Evolutionary conservation across 2,888 invertebrate genomes (phyloP).

Genomic region (Himalopsyche kuldschensis): DNA sequence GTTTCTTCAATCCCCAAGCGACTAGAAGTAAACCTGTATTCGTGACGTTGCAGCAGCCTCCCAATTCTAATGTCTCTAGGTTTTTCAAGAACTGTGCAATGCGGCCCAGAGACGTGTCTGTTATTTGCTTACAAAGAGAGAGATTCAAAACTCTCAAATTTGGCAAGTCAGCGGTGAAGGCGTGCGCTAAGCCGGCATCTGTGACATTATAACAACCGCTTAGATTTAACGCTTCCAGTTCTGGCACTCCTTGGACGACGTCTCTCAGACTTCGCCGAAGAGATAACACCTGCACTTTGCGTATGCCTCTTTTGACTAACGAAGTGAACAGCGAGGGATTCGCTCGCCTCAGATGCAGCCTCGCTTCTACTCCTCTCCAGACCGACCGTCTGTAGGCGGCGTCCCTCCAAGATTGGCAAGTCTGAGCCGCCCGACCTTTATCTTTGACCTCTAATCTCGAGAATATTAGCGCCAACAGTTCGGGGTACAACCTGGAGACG

Average conservation of each 20-base stretch:
- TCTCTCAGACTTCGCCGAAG: conserved; percentile 80
- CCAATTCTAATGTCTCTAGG: conserved; percentile 84
- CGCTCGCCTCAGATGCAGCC: conserved; percentile 81
- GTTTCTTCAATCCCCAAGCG: conserved; percentile 83
- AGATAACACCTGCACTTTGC: conserved; percentile 86
- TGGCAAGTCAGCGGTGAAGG: conserved; percentile 76
- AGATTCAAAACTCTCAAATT: conserved; percentile 81
- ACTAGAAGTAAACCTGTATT: conserved; percentile 84
- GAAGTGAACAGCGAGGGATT: conserved; percentile 84
- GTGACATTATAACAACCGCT: conserved; percentile 94
- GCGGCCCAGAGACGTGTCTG: conserved; percentile 83
- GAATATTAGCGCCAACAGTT: conserved; percentile 90
- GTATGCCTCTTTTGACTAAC: conserved; percentile 83
- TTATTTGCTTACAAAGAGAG: conserved; percentile 92
- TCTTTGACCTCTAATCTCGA: conserved; percentile 85
- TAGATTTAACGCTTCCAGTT: conserved; percentile 83
- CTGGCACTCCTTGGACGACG: conserved; percentile 82
- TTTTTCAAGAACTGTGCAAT: conserved; percentile 85
- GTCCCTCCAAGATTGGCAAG: conserved; percentile 87
- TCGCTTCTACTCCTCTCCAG: conserved; percentile 92
- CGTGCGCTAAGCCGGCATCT: conserved; percentile 80
- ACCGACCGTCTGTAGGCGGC: conserved; percentile 91
- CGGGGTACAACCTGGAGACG: conserved; percentile 88
- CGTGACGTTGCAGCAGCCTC: conserved; percentile 89
- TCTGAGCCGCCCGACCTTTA: conserved; percentile 88